These are phyloP conservation scores for Cryptophagus acutangulus DNA, from an alignment of 2,888 invertebrate genomes.

Conservation along the genomic window DNA sequence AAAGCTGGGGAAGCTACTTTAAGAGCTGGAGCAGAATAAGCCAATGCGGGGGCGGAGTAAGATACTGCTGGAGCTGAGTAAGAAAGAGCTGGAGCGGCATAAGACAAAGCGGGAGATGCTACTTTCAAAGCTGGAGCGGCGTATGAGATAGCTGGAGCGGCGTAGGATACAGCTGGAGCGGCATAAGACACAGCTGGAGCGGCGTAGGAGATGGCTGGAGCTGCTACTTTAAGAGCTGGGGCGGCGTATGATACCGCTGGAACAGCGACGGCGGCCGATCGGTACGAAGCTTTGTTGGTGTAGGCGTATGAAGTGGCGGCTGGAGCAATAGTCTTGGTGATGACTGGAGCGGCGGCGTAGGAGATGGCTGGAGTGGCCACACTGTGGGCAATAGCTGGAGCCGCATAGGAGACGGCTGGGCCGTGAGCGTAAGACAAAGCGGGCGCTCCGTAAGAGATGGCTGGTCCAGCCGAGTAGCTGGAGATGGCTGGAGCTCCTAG, in stretches of 20 bases:
- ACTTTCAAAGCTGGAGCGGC: background rate
- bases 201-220: slow-evolving; percentile 1
- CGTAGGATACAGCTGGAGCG: background rate
- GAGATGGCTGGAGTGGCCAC: slow-evolving; percentile 28
- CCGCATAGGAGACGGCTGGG: slow-evolving; percentile 21
- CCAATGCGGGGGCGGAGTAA: background rate
- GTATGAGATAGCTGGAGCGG: background rate
- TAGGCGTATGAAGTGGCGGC: too few relatives aligned
- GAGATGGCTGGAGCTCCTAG: slow-evolving; percentile 40
- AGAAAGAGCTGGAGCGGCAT: slow-evolving; percentile 1
- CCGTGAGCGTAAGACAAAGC: slow-evolving; percentile 40
- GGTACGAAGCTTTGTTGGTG: too few relatives aligned
- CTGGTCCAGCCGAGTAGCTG: slow-evolving; percentile 3
- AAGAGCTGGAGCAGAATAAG: slow-evolving; percentile 3
- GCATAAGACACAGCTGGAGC: slow-evolving; percentile 2
- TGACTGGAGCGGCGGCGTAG: slow-evolving; percentile 22
- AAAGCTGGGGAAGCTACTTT: too few relatives aligned
- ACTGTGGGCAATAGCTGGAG: slow-evolving; percentile 35
- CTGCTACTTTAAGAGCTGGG: background rate
- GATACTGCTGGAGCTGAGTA: background rate
- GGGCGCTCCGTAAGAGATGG: too few relatives aligned
- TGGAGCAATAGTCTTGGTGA: slow-evolving; percentile 2
- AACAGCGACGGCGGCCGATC: too few relatives aligned
- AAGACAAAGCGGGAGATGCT: background rate
- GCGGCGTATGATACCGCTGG: background rate